Evolutionary conservation across 2,888 invertebrate genomes (phyloP).

Genomic region (Zelleria hepariella): DNA sequence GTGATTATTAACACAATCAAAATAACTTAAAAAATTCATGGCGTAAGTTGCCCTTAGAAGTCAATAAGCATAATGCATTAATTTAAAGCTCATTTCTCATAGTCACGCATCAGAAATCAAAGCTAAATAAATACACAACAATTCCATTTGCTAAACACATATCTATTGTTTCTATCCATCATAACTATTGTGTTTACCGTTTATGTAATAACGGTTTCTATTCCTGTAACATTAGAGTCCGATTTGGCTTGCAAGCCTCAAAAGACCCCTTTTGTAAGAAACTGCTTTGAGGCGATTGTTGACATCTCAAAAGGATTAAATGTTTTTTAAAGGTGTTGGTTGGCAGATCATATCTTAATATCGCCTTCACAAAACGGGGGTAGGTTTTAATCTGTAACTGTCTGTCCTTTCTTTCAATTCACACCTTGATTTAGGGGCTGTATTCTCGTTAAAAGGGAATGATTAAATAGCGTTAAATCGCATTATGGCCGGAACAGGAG

Average conservation of each 20-base stretch:
- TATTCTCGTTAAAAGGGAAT: conserved; percentile 54
- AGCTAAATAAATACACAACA: conserved; percentile 13
- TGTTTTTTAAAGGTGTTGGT: conserved; percentile 34
- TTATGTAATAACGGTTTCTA: conserved; percentile 23
- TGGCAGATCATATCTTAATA: conserved; percentile 62
- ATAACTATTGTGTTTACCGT: conserved; percentile 41
- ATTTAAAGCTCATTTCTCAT: background rate
- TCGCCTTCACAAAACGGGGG: conserved; percentile 57
- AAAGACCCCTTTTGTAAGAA: background rate
- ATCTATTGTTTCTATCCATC: conserved; percentile 46
- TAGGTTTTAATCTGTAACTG: conserved; percentile 67
- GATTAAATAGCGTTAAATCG: conserved; percentile 58
- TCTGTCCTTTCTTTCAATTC: conserved; percentile 22
- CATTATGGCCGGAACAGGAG: too few species aligned
- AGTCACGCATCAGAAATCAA: background rate
- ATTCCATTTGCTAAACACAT: conserved; percentile 42
- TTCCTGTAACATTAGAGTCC: background rate
- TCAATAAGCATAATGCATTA: background rate
- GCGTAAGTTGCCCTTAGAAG: too few species aligned
- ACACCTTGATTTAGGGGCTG: conserved; percentile 23
- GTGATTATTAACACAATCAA: too few species aligned
- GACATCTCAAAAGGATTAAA: conserved; percentile 45
- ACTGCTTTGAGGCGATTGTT: background rate
- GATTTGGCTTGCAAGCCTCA: background rate
- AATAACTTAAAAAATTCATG: too few species aligned